Percentiles rank a stretch among this genome's conserved stretches.
phyloP scores from a whole-genome alignment of 2,113 vertebrate species.

The Dicerorhinus sumatrensis region DNA sequence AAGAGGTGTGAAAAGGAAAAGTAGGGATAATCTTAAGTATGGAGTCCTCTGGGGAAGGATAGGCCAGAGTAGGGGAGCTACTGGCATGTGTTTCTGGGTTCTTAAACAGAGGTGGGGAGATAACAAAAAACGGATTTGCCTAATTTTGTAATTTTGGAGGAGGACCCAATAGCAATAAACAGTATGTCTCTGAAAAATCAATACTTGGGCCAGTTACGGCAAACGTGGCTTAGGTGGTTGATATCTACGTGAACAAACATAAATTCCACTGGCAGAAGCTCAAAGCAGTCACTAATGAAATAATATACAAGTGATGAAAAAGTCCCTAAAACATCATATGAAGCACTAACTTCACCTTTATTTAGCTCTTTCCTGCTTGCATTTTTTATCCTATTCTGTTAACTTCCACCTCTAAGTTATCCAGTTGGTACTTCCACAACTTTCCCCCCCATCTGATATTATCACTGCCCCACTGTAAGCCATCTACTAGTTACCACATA shows the following conservation, averaged over 20 bases:
- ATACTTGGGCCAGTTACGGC: background rate
- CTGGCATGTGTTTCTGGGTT: background rate
- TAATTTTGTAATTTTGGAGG: background rate
- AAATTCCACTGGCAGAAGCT: background rate
- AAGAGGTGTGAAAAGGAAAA: background rate
- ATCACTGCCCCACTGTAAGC: background rate
- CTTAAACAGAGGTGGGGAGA: background rate
- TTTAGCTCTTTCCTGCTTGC: background rate
- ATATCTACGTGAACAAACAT: background rate
- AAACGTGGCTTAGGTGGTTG: background rate
- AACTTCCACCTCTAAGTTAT: background rate
- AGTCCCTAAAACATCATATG: background rate
- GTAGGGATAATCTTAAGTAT: background rate
- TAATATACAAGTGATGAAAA: background rate
- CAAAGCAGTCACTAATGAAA: background rate
- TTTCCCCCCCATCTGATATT: background rate
- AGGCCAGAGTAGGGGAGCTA: background rate
- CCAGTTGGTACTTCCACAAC: background rate
- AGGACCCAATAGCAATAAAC: background rate
- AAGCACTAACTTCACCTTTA: background rate
- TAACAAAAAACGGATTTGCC: background rate
- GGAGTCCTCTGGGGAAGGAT: background rate
- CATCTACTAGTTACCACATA: background rate
- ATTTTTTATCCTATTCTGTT: background rate
- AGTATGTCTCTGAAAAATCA: constrained; percentile 22